Base-by-base conservation (phyloP, 2,113 vertebrate genomes). In the Microcebus jonahi region DNA sequence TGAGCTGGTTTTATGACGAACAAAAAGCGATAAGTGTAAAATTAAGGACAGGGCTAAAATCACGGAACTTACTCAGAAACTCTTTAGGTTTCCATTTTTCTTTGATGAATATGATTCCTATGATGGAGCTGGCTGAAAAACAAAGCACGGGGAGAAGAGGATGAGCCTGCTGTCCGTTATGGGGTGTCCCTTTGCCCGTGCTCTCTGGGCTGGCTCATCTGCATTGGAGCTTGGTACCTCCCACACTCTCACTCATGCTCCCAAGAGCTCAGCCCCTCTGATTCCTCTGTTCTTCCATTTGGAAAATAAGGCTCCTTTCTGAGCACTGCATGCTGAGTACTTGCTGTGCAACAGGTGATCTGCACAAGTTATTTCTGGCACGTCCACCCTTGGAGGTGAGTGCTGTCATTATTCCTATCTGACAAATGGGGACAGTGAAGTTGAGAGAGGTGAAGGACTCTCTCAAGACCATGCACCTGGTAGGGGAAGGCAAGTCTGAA, bases 71-170 rank as follows among this genome's bases (percentile, higher is more conserved):
- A 99, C 99, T 99, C 97, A 99, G 97, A 97, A 99, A 99, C 39
- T 99, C 99, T 97, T 99, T 99, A 10, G 99, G 98, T 97, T 99
- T 99, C 97, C 98, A 99, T 97, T 99, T 99, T 97, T 99, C 99
- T 77, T 99, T 99, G 97, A 99, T 99, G 97, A 99, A 99, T 98
- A 99, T 99, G 95, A 99, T 99, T 90, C 99, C 99, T 97, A 99
- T 99, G 97, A 99, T 99, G 97, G 99, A 99, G 83, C 99, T 99
- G 2, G 99, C 99, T 99, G 96, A 71, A 97, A 55, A 80, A 91
- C 93, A 96, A 77, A 53, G 10, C 10, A 77, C 5, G 48, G 70
- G 18, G 68, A 27, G 94, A 97, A 29, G 31, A 94, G 57, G 61
- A 92, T 89, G 87, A 15, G 18, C 70, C 34, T 67, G 14, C 27